Conservation (phyloP, 2,797 vertebrate genomes). For the Poeciliopsis presidionis region DNA sequence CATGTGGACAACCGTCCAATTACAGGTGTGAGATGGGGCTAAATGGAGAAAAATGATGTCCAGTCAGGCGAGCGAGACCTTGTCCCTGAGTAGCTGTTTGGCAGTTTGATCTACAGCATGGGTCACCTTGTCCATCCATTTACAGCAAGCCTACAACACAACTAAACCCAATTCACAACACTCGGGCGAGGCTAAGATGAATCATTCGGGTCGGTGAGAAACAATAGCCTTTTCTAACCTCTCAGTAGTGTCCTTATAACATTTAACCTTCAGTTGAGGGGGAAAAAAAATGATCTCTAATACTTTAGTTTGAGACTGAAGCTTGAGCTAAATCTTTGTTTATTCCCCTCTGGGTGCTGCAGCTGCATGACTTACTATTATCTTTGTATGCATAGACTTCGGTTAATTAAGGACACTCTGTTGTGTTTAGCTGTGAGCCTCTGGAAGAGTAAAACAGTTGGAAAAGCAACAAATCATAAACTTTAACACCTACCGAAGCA, state of each 20-base stretch:
- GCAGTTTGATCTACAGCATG: slow-evolving; percentile 72
- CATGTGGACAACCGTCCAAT: slow-evolving; percentile 73
- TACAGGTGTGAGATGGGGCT: slow-evolving; percentile 76
- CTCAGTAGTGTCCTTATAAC: slow-evolving; percentile 43
- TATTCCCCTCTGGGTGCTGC: slow-evolving; percentile 37
- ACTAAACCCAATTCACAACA: slow-evolving; percentile 64
- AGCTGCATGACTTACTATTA: slow-evolving; percentile 59
- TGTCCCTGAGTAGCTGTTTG: slow-evolving; percentile 75
- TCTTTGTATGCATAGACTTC: slow-evolving; percentile 58
- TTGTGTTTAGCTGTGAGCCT: slow-evolving; percentile 53
- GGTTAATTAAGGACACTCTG: slow-evolving; percentile 59
- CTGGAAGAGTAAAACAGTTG: slow-evolving; percentile 44
- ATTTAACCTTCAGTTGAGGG: slow-evolving; percentile 55
- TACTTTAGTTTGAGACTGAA: slow-evolving; percentile 12
- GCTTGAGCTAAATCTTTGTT: slow-evolving; percentile 34
- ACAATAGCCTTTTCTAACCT: slow-evolving; percentile 51
- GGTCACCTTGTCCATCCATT: slow-evolving; percentile 73
- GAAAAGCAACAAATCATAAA: slow-evolving; percentile 45
- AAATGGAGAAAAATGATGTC: slow-evolving; percentile 79
- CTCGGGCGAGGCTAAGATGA: slow-evolving; percentile 59
- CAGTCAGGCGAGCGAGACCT: slow-evolving; percentile 70
- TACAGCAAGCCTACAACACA: slow-evolving; percentile 58
- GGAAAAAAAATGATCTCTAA: slow-evolving; percentile 18
- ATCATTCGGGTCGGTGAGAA: slow-evolving; percentile 64
- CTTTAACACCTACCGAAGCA: slow-evolving; percentile 34